Evolutionary conservation across 2,888 invertebrate genomes (phyloP).

Genomic region (Oxyscelio sp.): DNA sequence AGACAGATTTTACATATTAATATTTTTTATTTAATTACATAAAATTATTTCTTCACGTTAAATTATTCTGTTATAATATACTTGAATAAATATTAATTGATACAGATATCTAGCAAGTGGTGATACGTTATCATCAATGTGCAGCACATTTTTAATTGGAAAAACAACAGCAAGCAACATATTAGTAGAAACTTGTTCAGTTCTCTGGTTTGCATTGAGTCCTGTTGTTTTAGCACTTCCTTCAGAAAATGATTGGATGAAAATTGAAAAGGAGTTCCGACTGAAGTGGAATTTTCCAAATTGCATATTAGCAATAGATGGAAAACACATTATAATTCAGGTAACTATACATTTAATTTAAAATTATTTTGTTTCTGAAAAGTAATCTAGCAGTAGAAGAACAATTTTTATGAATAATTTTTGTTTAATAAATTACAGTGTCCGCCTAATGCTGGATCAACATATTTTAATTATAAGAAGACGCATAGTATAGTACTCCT

Average conservation of each 20-base stretch:
- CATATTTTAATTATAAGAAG: conserved; percentile 7
- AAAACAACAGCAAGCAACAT: conserved; percentile 20
- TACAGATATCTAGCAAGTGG: conserved; percentile 28
- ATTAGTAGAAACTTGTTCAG: conserved; percentile 6
- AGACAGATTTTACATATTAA: too few species aligned
- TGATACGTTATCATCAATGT: conserved; percentile 5
- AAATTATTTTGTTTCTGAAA: neutral
- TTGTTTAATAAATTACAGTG: conserved; percentile 3
- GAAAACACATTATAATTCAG: conserved; percentile 22
- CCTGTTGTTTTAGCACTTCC: neutral
- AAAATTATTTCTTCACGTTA: too few species aligned
- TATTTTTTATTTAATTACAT: too few species aligned
- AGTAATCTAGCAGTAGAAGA: neutral
- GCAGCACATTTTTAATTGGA: conserved; percentile 1
- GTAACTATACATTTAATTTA: neutral
- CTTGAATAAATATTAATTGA: too few species aligned
- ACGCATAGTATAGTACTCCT: neutral
- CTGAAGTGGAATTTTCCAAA: conserved; percentile 37
- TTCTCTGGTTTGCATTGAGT: conserved; percentile 7
- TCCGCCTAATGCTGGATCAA: neutral
- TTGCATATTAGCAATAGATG: conserved; percentile 36
- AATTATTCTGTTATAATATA: too few species aligned
- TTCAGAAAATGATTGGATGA: conserved; percentile 3
- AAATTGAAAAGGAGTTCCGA: conserved; percentile 29
- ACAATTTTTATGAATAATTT: neutral